Conservation (phyloP, 2,113 vertebrate species). For the Bufo bufo region DNA sequence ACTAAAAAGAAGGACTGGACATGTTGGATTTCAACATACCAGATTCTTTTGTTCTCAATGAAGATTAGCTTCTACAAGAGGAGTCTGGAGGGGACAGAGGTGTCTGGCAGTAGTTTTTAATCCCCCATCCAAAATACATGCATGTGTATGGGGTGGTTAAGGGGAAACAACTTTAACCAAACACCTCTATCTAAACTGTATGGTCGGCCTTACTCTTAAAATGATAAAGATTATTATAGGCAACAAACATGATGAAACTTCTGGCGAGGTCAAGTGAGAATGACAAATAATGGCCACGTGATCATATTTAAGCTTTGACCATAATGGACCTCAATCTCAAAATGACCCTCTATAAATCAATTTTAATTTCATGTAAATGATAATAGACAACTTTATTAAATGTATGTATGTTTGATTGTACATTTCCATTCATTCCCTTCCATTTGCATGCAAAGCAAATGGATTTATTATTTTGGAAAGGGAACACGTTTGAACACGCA, state of each 20-base stretch:
- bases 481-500: not conserved
- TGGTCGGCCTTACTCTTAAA: not conserved
- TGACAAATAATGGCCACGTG: not conserved
- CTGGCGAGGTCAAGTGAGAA: not conserved
- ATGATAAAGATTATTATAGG: not conserved
- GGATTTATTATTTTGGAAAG: not conserved
- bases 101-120: no score
- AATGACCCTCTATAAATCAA: not conserved
- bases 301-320: not conserved
- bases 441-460: constrained; percentile 5
- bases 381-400: not conserved
- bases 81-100: not conserved
- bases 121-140: not conserved
- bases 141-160: no score
- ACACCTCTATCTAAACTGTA: not conserved
- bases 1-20: not conserved
- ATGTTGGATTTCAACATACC: not conserved
- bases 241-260: not conserved
- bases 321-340: not conserved
- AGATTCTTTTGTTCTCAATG: not conserved
- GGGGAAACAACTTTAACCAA: no score
- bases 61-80: not conserved
- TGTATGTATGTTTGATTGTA: not conserved
- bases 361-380: not conserved
- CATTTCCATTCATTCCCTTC: not conserved